Conservation (phyloP, 2,888 invertebrate species). For the Gnatocerus cornutus region DNA sequence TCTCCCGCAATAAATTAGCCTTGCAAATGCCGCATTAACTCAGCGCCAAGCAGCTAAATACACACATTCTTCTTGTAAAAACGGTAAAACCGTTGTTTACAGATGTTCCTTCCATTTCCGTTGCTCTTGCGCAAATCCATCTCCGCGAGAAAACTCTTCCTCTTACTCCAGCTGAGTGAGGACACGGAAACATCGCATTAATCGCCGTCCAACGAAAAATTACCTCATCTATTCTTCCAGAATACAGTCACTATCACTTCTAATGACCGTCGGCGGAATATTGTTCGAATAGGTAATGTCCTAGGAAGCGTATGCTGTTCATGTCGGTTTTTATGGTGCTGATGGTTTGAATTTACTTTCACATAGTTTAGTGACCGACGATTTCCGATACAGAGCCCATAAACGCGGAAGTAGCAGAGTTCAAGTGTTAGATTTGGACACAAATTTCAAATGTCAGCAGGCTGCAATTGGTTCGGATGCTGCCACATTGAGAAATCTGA, state of each 20-base stretch:
- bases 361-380: slow-evolving; percentile 46
- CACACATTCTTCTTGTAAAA: background rate
- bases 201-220: slow-evolving; percentile 9
- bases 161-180: background rate
- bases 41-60: too few species aligned
- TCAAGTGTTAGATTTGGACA: slow-evolving; percentile 12
- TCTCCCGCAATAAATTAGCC: too few species aligned
- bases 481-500: slow-evolving; percentile 1
- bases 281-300: slow-evolving; percentile 39
- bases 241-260: slow-evolving; percentile 30
- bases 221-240: slow-evolving; percentile 13
- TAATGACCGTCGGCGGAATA: slow-evolving; percentile 43
- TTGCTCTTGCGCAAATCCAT: slow-evolving; percentile 1
- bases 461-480: slow-evolving; percentile 15
- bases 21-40: background rate
- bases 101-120: background rate
- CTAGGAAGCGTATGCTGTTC: slow-evolving; percentile 44
- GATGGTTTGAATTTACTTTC: slow-evolving; percentile 44
- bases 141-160: background rate
- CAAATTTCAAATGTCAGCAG: slow-evolving; percentile 15
- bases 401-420: slow-evolving; percentile 20
- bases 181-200: slow-evolving; percentile 11
- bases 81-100: background rate
- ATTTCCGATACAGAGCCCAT: slow-evolving; percentile 43
- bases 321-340: slow-evolving; percentile 36